Base-by-base conservation (phyloP, 1,140 invertebrate species). In the Drosophila melanica region DNA sequence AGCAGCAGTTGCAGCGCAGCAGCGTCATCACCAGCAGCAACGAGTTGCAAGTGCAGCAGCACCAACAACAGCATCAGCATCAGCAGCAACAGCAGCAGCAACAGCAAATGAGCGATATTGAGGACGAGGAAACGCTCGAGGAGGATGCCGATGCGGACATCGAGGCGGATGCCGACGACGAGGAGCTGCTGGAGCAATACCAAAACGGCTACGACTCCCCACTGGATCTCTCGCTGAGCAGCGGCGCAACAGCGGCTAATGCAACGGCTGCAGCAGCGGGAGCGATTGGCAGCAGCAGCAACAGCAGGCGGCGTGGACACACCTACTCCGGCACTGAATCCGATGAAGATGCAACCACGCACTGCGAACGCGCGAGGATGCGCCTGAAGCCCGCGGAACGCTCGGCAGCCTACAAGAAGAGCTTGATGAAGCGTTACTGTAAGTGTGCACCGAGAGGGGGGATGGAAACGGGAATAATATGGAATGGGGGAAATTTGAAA, bases 391-490 rank as follows among this genome's bases (percentile, higher is more conserved):
- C 74, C 90, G 94, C 93, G 58, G 93, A 93, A 60, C 92, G 93
- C 16, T 93, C 94, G 72, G 96, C 96, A 89, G 96, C 96, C 18
- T 97, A 97, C 93, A 97, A 97, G 93, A 97, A 97, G 92, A 96
- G 95, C 90, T 94, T 97, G 79, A 97, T 97, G 94, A 96, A 96
- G 93, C 94, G 96, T 94, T 97, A 97, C 93, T 95, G 96, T 97
- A 95, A 97, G 96, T 96, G 50, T 35, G 9, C 33, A 27, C 0
- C 27, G 27, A n/a, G n/a, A n/a, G 27, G 27, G 23, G 27, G 27
- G 27, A 27, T 27, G 5, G 1, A 27, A 27, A 27, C 1, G 27
- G 27, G 27, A 6, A 6, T 27, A 4, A 7, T 27, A 1, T 5
- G 5, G 6, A 27, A 27, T 27, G 27, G 33, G 33, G 30, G 8